These are phyloP conservation scores for Heliconius hortense DNA, from an alignment of 2,888 invertebrate species.

Conservation along the genomic window DNA sequence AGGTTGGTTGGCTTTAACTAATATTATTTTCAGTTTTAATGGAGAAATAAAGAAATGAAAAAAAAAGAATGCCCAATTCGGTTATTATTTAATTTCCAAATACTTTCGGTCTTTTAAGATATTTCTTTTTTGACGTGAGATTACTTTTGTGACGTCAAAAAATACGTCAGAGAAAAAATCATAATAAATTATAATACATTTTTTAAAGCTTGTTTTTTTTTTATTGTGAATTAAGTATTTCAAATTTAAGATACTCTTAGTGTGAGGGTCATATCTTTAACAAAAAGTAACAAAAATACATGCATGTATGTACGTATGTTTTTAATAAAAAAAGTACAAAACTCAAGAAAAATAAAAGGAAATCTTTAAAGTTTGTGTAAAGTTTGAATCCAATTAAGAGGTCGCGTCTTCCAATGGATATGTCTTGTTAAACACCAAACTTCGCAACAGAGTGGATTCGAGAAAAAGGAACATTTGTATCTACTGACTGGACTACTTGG, in stretches of 20 bases:
- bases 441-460: neutral
- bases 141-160: no score
- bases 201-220: no score
- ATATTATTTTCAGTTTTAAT: neutral
- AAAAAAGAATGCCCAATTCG: no score
- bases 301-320: neutral
- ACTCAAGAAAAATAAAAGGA: neutral
- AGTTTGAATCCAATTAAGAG: conserved; percentile 36
- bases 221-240: neutral
- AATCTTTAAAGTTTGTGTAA: conserved; percentile 18
- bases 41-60: neutral
- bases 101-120: no score
- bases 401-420: conserved; percentile 35
- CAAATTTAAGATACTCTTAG: neutral
- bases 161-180: no score
- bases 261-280: neutral
- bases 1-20: neutral
- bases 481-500: conserved; percentile 3
- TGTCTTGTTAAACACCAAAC: conserved; percentile 32
- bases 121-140: no score
- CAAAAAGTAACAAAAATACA: neutral
- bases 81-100: no score
- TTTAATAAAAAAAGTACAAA: neutral
- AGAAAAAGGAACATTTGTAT: conserved; percentile 21
- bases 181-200: no score